Evolutionary conservation across 2,113 vertebrate species (phyloP).

Genomic region (Cavia aperea): DNA sequence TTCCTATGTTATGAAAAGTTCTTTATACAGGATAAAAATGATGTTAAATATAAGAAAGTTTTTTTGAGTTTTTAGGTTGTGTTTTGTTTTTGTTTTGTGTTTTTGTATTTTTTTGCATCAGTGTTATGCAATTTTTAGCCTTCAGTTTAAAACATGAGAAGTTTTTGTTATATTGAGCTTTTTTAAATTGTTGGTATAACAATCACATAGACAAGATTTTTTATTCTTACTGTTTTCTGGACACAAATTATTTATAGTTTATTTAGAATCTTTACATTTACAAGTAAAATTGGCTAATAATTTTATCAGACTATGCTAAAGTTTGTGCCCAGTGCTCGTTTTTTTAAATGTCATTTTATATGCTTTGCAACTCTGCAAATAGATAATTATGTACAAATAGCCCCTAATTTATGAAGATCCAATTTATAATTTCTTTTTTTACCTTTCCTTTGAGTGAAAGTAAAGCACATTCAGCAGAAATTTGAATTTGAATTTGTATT

Average conservation of each 20-base stretch:
- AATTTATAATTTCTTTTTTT: neutral
- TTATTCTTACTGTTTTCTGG: neutral
- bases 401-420: neutral
- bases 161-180: neutral
- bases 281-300: neutral
- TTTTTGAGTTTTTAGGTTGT: too few relatives aligned
- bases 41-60: neutral
- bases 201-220: neutral
- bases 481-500: neutral
- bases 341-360: neutral
- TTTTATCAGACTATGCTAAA: neutral
- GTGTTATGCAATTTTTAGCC: neutral
- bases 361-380: neutral
- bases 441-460: neutral
- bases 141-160: neutral
- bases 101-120: neutral
- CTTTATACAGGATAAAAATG: neutral
- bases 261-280: neutral
- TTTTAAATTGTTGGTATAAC: neutral
- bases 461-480: neutral
- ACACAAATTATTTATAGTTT: neutral
- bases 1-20: neutral
- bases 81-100: too few relatives aligned
- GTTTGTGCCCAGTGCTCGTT: neutral
- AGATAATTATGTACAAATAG: neutral